Evolutionary conservation across 2,888 invertebrate species (phyloP).

Genomic region (Myathropa florea): DNA sequence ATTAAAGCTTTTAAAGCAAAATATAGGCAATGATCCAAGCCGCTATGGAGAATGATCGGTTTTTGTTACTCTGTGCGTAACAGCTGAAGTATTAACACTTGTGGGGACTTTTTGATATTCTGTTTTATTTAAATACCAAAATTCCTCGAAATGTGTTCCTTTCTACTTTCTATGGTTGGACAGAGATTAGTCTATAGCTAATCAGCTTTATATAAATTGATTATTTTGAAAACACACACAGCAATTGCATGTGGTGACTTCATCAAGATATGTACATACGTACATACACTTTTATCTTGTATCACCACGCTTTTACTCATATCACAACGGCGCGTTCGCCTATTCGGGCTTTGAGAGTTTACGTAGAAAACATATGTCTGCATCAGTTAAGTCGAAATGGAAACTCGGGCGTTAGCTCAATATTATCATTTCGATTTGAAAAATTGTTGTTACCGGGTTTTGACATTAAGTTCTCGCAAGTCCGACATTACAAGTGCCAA

Average conservation of each 20-base stretch:
- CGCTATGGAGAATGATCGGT: neutral
- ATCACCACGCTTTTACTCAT: neutral
- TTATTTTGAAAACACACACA: neutral
- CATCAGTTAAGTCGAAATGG: too few species aligned
- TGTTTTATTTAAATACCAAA: neutral
- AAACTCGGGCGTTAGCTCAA: too few species aligned
- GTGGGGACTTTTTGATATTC: neutral
- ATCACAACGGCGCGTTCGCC: too few species aligned
- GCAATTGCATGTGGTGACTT: neutral
- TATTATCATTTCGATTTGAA: too few species aligned
- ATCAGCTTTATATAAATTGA: neutral
- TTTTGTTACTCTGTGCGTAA: neutral
- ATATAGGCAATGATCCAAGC: neutral
- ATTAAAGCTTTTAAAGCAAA: neutral
- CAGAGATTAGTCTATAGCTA: neutral
- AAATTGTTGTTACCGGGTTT: too few species aligned
- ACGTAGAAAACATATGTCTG: too few species aligned
- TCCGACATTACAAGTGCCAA: too few species aligned
- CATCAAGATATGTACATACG: neutral
- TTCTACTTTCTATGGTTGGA: too few species aligned
- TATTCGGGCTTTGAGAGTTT: too few species aligned
- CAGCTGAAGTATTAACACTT: neutral
- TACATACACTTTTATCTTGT: neutral
- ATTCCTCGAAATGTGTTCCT: neutral
- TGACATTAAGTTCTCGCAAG: too few species aligned